phyloP scores from a whole-genome alignment of 2,888 invertebrate species.

The Merodon equestris region DNA sequence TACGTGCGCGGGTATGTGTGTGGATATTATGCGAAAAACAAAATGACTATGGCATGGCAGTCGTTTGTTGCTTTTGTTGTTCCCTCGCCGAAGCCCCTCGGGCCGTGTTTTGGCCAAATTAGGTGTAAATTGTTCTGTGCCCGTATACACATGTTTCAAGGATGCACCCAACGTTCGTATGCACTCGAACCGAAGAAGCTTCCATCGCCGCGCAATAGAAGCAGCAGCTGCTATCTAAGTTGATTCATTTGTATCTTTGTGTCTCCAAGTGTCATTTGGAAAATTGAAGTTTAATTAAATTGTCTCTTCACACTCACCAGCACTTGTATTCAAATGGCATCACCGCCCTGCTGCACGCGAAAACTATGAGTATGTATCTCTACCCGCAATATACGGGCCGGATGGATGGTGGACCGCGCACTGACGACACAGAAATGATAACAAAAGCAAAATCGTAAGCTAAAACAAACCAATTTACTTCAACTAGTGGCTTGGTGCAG shows the following conservation, averaged over 20 bases:
- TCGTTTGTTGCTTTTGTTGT: constrained; percentile 15
- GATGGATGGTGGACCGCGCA: background rate
- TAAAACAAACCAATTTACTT: no score
- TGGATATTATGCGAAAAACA: background rate
- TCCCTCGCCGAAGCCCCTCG: constrained; percentile 32
- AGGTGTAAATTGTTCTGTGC: constrained; percentile 60
- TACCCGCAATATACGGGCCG: background rate
- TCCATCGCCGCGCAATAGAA: no score
- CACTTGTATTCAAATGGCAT: no score
- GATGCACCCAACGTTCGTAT: constrained; percentile 43
- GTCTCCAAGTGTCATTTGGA: constrained; percentile 41
- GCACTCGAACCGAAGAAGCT: no score
- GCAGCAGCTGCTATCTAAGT: constrained; percentile 31
- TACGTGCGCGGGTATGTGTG: no score
- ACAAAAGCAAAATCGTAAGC: background rate
- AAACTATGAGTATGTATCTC: constrained; percentile 30
- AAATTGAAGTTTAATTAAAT: constrained; percentile 66
- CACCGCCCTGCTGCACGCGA: constrained; percentile 1
- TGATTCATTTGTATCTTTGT: constrained; percentile 39
- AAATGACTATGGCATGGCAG: constrained; percentile 18
- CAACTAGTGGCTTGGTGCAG: background rate
- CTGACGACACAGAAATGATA: constrained; percentile 25
- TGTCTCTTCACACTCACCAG: constrained; percentile 50
- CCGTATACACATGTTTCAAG: constrained; percentile 55
- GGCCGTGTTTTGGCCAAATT: constrained; percentile 41